These are phyloP conservation scores for Triplophysa siluroides DNA, from an alignment of 2,113 vertebrate species.

Conservation along the genomic window DNA sequence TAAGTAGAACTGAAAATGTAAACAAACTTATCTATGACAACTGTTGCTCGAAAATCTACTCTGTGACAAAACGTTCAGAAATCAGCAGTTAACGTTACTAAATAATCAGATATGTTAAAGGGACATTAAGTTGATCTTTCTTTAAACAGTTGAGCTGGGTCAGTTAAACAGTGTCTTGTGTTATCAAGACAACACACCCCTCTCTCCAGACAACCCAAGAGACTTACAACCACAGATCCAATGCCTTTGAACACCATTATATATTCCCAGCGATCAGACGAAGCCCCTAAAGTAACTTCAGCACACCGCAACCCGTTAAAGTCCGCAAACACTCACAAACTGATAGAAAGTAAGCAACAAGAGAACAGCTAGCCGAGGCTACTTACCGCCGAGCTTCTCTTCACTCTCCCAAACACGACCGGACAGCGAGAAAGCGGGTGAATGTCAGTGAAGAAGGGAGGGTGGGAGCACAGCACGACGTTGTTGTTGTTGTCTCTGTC, in stretches of 20 bases:
- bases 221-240: neutral
- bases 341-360: neutral
- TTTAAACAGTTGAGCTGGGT: neutral
- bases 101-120: constrained; percentile 15
- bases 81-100: neutral
- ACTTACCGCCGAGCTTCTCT: constrained; percentile 41
- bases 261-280: neutral
- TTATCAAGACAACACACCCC: constrained; percentile 26
- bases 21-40: constrained; percentile 8
- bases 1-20: neutral
- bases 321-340: neutral
- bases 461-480: neutral
- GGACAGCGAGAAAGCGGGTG: constrained; percentile 12
- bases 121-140: neutral
- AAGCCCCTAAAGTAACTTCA: neutral
- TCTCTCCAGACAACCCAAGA: constrained; percentile 20
- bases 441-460: neutral
- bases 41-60: neutral
- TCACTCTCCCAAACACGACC: constrained; percentile 3
- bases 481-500: constrained; percentile 16
- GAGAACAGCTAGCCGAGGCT: constrained; percentile 25
- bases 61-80: neutral
- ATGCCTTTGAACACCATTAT: neutral
- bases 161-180: neutral
- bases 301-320: neutral